Evolutionary conservation across 2,797 vertebrate species (phyloP), one percentile per base, ranked within the genome.

Genomic region (Eupleurogrammus muticus): DNA sequence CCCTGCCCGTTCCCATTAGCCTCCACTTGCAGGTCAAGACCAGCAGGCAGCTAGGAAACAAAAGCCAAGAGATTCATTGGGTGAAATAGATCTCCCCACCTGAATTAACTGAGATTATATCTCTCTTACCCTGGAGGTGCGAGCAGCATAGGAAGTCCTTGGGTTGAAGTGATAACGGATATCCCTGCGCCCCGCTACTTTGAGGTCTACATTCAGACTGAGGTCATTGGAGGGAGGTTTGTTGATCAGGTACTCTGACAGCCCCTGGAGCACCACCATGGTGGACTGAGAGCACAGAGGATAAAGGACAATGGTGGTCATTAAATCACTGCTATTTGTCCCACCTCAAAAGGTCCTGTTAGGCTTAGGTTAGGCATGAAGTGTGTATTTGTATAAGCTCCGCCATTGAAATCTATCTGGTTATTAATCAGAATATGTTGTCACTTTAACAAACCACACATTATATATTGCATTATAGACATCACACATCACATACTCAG

Each of bases 181-280:
- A 0, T 90, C 90, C 2, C 10, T 86, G 19, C 93, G 93, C n/a
- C 92, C 93, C 0, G 76, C 19, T 8, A 94, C 38, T 49, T 50
- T 88, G 58, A 95, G n/a, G 24, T 92, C 88, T 46, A 95, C 93
- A 4, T 82, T 49, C 75, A 95, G 86, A 23, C 6, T 79, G 63
- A 87, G 57, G 36, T 90, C 85, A 5, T 16, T 9, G 0, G 81
- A 24, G 24, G 87, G 78, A 3, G 91, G 91, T 28, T 34, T 84
- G n/a, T 81, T 61, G 10, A 91, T 77, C 46, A 93, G 66, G 70
- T 93, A 95, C 79, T 93, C 90, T 0, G 94, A 93, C 46, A 94
- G 73, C 4, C 92, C 92, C 57, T 95, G 94, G 14, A 95, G 89
- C 3, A 95, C 94, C 58, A 95, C 93, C 93, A 94, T 88, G 57